Base-by-base conservation (phyloP, 2,797 vertebrate genomes). In the Acomys russatus region DNA sequence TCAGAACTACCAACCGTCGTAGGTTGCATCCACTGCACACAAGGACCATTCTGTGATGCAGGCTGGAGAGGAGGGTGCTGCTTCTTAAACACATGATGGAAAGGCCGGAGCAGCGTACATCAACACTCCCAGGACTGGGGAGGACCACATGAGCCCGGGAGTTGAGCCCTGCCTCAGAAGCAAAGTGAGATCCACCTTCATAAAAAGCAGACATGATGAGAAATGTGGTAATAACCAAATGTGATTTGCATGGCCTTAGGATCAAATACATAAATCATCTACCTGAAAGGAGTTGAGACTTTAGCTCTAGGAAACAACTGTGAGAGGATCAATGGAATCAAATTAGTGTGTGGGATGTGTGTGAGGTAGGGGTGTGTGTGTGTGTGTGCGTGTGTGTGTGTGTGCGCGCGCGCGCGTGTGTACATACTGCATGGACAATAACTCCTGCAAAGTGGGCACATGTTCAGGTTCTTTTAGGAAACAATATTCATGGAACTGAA, bases 251-350 rank as follows among this genome's bases (percentile, higher is more conserved):
- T 0, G 2, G 78, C 18, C 44, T 56, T 76, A 59, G 17, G 56
- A 88, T 88, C 93, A 91, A 92, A 94, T 17, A 49, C 10, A 30
- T 30, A 71, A 30, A 35, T 78, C 18, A 54, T 38, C 15, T 76
- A 38, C 51, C 49, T 94, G 61, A 61, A 76, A 87, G 68, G 12
- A 61, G 22, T 17, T 84, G 78, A 44, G 63, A 68, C 66, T 61
- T 33, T 38, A 23, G 63, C 59, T 87, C 23, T 84, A 77, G 63
- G 66, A 82, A 25, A 74, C 33, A 85, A 28, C 23, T 35, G 8
- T 30, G 54, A 33, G n/a, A 79, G 28, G 33, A 38, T 51, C 63
- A 33, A 66, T 30, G 9, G 33, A 56, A 5, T 33, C 25, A 86
- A 77, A 1, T 61, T 54, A 85, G 9, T 1, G 9, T 9, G 38